Evolutionary conservation across 92 coral and sea anemone genomes (phyloP).

Genomic region (Phenganax subtilis): DNA sequence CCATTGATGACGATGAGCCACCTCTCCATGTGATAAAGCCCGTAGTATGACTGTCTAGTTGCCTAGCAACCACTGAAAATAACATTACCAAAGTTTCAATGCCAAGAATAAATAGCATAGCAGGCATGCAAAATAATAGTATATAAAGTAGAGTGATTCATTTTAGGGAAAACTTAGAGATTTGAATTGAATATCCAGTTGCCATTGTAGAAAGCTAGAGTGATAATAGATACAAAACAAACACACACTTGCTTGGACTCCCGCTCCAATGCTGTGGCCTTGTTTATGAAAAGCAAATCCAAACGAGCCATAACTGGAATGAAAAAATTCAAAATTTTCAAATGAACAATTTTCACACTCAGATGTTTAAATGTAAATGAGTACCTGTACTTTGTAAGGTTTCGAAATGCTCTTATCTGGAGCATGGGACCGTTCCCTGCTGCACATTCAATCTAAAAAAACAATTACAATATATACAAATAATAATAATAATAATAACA

Average conservation of each 20-base stretch:
- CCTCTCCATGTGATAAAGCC: constrained; percentile 81
- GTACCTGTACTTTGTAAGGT: constrained; percentile 77
- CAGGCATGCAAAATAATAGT: too few species aligned
- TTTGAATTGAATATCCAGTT: neutral
- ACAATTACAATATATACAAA: neutral
- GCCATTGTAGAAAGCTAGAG: neutral
- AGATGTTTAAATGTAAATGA: neutral
- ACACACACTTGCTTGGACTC: constrained; percentile 72
- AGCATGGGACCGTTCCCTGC: constrained; percentile 86
- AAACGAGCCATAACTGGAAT: constrained; percentile 58
- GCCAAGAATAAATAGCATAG: too few species aligned
- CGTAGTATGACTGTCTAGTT: constrained; percentile 70
- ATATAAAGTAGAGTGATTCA: too few species aligned
- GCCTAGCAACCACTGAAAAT: constrained; percentile 77
- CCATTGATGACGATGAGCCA: constrained; percentile 89
- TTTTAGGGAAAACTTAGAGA: neutral
- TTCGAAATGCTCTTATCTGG: constrained; percentile 74
- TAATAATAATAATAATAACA: constrained; percentile 13
- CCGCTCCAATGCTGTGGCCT: constrained; percentile 55
- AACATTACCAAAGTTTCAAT: neutral
- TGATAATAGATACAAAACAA: neutral
- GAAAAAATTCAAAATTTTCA: neutral
- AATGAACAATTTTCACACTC: neutral
- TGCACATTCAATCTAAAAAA: constrained; percentile 62
- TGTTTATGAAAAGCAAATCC: constrained; percentile 56